Base-by-base conservation (phyloP, 2,113 vertebrate species). In the Tupaia tana region DNA sequence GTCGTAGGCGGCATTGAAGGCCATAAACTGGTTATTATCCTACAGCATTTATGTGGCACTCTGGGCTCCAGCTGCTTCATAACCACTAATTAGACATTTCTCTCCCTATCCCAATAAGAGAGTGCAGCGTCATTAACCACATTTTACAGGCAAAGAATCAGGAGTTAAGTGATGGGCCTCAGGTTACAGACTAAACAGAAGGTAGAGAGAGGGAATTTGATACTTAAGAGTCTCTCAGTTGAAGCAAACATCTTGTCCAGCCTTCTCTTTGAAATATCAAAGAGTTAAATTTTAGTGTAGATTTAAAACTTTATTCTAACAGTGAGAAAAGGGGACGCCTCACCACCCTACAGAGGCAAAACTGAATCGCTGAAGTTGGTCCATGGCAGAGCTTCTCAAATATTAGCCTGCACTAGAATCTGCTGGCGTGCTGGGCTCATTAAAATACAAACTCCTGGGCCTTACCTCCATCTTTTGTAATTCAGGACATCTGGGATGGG, bases 51-150 rank as follows among this genome's bases (percentile, higher is more conserved):
- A 97, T 91, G 77, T 29, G 80, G 77, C 0, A 0, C 80, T 86
- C 75, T 83, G 56, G 80, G 95, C 83, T 96, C 88, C 96, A 93
- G 90, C 91, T 91, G 85, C 95, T 66, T 82, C 25, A 5, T 83
- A 94, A 91, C 97, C 93, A 94, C 97, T 97, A 98, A 97, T 98
- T 96, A 97, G 31, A 89, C 64, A 81, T 89, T 84, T 89, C 89
- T 81, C 77, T 22, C 34, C 73, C 67, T 81, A 34, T 70, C 83
- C 94, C 91, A 89, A 67, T 69, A 74, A 29, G 67, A 64, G 71
- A 78, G 88, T 0, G 0, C 27, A 16, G 63, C 34, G 9, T 90
- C 89, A 20, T 95, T 79, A 96, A 93, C 92, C 70, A 58, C 93
- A 92, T 90, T 94, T 94, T 90, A 94, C 54, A 94, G 92, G 95